Percentiles rank a stretch among this genome's conserved stretches.
Conservation (phyloP, 2,113 vertebrate genomes). For the Conger conger region DNA sequence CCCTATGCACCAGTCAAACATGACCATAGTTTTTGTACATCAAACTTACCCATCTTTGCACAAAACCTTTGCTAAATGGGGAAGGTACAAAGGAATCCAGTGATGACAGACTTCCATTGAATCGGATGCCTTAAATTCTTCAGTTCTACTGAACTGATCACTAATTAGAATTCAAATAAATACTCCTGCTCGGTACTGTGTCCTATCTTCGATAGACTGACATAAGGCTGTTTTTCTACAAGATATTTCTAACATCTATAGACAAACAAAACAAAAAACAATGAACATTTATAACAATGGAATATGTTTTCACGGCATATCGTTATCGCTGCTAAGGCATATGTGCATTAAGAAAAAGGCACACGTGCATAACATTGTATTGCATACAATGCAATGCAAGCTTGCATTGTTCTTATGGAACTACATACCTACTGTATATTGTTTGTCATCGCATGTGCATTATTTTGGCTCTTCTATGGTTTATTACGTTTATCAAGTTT, state of each 20-base stretch:
- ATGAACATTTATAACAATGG: not conserved
- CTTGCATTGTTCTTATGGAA: too few species aligned
- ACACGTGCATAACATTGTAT: too few species aligned
- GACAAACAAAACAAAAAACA: not conserved
- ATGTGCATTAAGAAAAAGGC: too few species aligned
- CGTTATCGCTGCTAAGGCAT: too few species aligned
- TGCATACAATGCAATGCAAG: too few species aligned
- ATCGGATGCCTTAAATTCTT: not conserved
- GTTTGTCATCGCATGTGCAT: too few species aligned
- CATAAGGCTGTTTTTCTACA: too few species aligned
- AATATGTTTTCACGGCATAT: not conserved
- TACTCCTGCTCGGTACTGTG: not conserved
- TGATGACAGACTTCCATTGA: not conserved
- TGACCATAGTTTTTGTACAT: not conserved
- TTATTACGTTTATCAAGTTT: too few species aligned
- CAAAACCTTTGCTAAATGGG: not conserved
- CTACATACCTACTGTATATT: too few species aligned
- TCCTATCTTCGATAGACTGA: not conserved
- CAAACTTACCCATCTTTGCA: not conserved
- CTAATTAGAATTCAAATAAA: not conserved
- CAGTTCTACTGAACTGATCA: not conserved
- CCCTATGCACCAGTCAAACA: not conserved
- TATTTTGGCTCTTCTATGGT: too few species aligned
- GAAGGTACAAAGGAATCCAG: not conserved
- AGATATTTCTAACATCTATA: not conserved